These are phyloP conservation scores for Conus canariensis DNA, from an alignment of 2,888 invertebrate genomes.

Conservation along the genomic window DNA sequence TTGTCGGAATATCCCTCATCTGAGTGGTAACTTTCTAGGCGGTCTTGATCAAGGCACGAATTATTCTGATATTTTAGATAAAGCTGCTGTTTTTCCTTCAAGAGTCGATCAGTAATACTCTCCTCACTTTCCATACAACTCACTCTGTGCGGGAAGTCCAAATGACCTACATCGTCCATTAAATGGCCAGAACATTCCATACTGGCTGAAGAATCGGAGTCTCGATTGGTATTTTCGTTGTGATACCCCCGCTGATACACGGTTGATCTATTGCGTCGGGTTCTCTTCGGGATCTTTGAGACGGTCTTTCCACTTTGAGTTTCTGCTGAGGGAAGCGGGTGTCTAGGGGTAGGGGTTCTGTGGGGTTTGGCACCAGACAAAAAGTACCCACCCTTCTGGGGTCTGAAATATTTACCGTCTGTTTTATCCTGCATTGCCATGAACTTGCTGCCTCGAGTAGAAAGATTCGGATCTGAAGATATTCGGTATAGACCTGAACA, in stretches of 20 bases:
- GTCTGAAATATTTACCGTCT: too few relatives aligned
- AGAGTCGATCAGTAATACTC: neutral
- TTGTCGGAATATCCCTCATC: neutral
- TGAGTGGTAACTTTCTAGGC: too few relatives aligned
- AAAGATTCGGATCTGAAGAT: neutral
- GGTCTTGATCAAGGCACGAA: too few relatives aligned
- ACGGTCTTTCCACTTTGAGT: too few relatives aligned
- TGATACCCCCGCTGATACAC: too few relatives aligned
- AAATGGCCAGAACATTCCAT: neutral
- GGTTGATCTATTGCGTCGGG: neutral
- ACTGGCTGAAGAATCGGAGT: neutral
- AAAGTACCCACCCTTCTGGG: neutral
- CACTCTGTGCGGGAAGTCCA: neutral
- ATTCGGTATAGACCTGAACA: neutral
- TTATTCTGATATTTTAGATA: neutral
- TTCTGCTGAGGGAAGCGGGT: neutral
- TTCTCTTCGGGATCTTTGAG: too few relatives aligned
- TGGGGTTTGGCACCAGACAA: neutral
- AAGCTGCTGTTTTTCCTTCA: constrained; percentile 13
- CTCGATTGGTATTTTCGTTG: constrained; percentile 1
- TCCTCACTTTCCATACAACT: neutral
- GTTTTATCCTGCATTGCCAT: too few relatives aligned
- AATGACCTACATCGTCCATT: neutral
- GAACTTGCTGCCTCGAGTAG: too few relatives aligned
- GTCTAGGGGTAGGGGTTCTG: neutral